These are phyloP conservation scores for Notamacropus eugenii DNA, from an alignment of 2,797 vertebrate species.

Conservation along the genomic window DNA sequence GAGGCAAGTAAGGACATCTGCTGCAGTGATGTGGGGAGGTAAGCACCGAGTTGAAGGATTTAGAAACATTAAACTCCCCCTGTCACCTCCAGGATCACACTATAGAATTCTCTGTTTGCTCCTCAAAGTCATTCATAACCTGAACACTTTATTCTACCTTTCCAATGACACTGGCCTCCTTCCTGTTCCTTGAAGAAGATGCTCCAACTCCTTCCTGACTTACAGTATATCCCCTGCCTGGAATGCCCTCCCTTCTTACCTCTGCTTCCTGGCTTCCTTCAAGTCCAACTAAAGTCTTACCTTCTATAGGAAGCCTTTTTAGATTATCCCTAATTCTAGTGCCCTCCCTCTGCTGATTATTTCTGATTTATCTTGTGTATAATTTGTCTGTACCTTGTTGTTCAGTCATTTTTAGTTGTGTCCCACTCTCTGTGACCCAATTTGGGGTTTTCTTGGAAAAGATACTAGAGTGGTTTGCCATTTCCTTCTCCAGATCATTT, in stretches of 20 bases:
- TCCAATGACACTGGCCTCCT: background rate
- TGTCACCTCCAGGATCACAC: background rate
- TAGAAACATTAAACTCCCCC: background rate
- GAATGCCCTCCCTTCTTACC: background rate
- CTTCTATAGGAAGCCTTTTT: background rate
- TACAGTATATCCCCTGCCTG: background rate
- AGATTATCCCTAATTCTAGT: background rate
- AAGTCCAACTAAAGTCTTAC: background rate
- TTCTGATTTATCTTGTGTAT: background rate
- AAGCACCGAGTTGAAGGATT: background rate
- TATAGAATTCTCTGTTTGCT: background rate
- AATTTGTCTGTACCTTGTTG: background rate
- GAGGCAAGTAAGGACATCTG: background rate
- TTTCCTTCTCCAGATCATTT: background rate
- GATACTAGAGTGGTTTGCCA: background rate
- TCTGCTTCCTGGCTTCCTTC: background rate
- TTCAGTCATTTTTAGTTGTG: background rate
- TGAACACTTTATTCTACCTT: background rate
- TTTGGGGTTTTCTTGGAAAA: background rate
- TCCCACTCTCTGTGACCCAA: background rate
- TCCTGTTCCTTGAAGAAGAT: background rate
- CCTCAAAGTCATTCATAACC: background rate
- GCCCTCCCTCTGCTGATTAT: background rate
- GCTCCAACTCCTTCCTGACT: background rate
- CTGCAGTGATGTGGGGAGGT: background rate